Evolutionary conservation across 2,888 invertebrate genomes (phyloP).

Genomic region (Caenorhabditis macrosperma): DNA sequence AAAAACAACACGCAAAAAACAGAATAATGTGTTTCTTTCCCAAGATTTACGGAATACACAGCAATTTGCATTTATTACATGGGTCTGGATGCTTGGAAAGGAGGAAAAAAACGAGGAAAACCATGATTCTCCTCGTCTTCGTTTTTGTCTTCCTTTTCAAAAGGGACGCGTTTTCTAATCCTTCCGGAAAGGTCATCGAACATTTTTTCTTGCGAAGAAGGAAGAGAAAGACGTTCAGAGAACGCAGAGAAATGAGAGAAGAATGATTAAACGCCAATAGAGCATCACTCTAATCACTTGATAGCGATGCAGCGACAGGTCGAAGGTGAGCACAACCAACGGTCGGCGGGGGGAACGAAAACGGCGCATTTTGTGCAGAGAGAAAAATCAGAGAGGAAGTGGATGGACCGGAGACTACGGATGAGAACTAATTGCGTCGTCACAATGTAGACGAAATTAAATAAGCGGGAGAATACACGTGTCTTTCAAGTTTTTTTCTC

Average conservation of each 20-base stretch:
- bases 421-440: conserved; percentile 18
- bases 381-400: neutral
- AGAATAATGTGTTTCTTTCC: conserved; percentile 7
- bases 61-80: conserved; percentile 50
- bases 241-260: neutral
- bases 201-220: conserved; percentile 4
- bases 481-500: neutral
- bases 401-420: neutral
- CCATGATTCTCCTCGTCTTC: conserved; percentile 1
- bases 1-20: conserved; percentile 4
- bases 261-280: conserved; percentile 37
- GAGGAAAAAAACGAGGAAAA: conserved; percentile 5
- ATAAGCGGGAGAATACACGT: conserved; percentile 17
- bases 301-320: conserved; percentile 26
- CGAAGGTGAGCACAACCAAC: conserved; percentile 1
- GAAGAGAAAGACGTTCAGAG: neutral
- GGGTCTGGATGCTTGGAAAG: conserved; percentile 2
- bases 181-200: conserved; percentile 23
- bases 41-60: neutral
- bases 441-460: conserved; percentile 19
- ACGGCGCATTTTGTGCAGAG: neutral
- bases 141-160: conserved; percentile 3
- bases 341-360: neutral
- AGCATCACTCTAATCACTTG: conserved; percentile 38
- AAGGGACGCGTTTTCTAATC: conserved; percentile 18